Base-by-base conservation (phyloP, 2,113 vertebrate species). In the Daubentonia madagascariensis region DNA sequence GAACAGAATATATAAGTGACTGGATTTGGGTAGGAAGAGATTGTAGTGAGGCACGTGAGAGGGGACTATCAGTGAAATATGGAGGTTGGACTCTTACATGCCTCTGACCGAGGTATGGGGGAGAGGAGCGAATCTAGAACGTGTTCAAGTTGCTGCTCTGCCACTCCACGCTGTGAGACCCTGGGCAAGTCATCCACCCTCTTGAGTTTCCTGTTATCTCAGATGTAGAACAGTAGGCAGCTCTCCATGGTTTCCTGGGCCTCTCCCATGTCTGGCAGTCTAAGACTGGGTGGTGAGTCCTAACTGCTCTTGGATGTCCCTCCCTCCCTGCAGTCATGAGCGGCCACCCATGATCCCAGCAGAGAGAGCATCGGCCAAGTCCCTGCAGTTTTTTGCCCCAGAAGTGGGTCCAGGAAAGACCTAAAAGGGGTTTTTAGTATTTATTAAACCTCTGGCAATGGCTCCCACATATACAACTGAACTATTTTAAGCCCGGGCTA, bases 401-500 rank as follows among this genome's bases (percentile, higher is more conserved):
- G 52, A 61, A 96, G 25, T 6, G 4, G 6, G 54, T 78, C 68
- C 23, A 13, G 28, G 68, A 85, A 95, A 96, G 83, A 94, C 61
- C 11, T 23, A 86, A 40, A 75, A 85, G n/a, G 84, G 45, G 3
- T 52, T 83, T 89, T 84, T 16, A 5, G n/a, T 75, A 96, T 87
- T 96, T 96, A 93, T 50, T 45, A 93, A 86, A 96, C 50, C 78
- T 43, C 37, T 87, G 92, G 52, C 84, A 90, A 70, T 65, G 83
- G 25, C 30, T 92, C 57, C 84, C 73, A 72, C 68, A 72, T 83
- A 92, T 72, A 96, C 81, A 85, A 95, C 79, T 16, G 54, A 86
- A 94, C 87, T 97, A 97, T 96, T 92, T 98, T 96, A 95, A 97
- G 89, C 85, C 73, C 68, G 32, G 37, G 45, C 67, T 98, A 57